Base-by-base conservation (phyloP, 1,140 invertebrate species). In the Listronotus oregonensis region DNA sequence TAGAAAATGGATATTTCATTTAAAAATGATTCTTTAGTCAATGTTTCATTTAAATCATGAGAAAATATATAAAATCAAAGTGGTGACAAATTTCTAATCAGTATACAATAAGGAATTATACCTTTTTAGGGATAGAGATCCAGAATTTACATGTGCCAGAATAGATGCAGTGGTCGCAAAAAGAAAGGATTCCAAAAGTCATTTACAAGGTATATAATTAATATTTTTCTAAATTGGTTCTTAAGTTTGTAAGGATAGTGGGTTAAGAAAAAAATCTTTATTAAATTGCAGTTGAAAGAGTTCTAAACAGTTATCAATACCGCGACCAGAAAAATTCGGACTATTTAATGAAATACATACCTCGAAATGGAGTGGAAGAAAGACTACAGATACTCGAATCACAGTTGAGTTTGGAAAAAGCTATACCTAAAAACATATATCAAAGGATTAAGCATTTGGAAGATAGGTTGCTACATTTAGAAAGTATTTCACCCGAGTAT, bases 401-500 rank as follows among this genome's bases (percentile, higher is more conserved):
- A 64, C 81, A 84, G 73, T 76, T 87, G 49, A 81, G 79, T 15
- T 71, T 86, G 34, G 78, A 76, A 17, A 82, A 81, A 73, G 80
- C 82, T 11, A 79, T 85, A 3, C 80, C 85, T 0, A 82, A 77
- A 70, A 82, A 85, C 77, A 76, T 90, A 56, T 88, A 86, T 59
- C 71, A 81, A 67, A 81, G 89, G 58, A 71, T 91, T 0, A 89
- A 90, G 78, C 75, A 78, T 47, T 80, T 90, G 9, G 89, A 91
- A 79, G 82, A 90, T 71, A 78, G 84, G 67, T 81, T 91, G 66
- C 74, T 89, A 32, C 80, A 83, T 68, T 76, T 90, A 17, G 89
- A 91, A 80, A 83, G 87, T 17, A 74, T 87, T 67, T 90, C 88
- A 15, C 89, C 89, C 0, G 89, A 90, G 76, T 91, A 90, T 69